Evolutionary conservation across 2,113 vertebrate species (phyloP), one percentile per base, ranked within the genome.

Genomic region (Hypocryptadius cinnamomeus): DNA sequence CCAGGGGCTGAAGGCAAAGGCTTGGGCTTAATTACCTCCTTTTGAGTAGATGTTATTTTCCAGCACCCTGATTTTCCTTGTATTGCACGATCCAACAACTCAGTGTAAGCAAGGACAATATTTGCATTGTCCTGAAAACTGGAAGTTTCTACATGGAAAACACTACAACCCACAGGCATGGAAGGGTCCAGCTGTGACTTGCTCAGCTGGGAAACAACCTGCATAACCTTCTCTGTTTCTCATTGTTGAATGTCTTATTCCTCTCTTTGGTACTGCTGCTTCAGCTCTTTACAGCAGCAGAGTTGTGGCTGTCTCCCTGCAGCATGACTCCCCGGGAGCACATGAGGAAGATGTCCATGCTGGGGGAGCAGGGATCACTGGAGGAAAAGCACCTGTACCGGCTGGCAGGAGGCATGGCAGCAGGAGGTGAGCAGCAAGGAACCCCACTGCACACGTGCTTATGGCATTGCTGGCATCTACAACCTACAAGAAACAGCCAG

Each of bases 341-440:
- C 95, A 95, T 98, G 79, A 98, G 98, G 96, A 98, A 98, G 96
- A 98, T 99, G 96, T 97, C 98, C 30, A 93, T 98, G 1, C 94
- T 99, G 94, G 98, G 98, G 24, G 98, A 98, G 47, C 98, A 98
- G 85, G 97, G 97, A 12, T 54, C 97, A 15, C 92, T 98, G 66
- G 99, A 99, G 85, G 98, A 98, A 89, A 99, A 98, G 90, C 98
- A 98, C 94, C 98, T 99, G 94, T 98, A 98, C 90, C 96, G 97
- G 18, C 92, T 98, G 56, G 97, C 99, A 48, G 98, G 98, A 4
- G 97, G 98, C 53, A 98, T 99, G 97, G 97, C 98, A 59, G 97
- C 98, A 72, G 98, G 98, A 97, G 98, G 98, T 99, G 96, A 98
- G 96, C n/a, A 44, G 40, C 60, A 63, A 66, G 39, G 50, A 85